Evolutionary conservation across 2,888 invertebrate genomes (phyloP).

Genomic region (Ptychoptera contaminata): DNA sequence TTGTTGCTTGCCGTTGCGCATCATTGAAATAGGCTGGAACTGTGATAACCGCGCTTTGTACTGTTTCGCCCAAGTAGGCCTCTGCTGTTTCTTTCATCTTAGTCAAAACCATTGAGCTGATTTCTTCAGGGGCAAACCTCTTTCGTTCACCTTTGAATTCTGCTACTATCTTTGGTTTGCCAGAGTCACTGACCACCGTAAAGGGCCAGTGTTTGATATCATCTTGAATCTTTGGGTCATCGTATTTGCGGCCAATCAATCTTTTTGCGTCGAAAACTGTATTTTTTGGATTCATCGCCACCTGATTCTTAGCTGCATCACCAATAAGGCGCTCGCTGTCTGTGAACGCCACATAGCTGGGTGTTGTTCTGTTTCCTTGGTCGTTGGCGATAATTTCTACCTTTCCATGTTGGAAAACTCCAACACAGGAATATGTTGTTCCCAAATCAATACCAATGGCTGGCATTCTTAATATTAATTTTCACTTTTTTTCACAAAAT

Average conservation of each 20-base stretch:
- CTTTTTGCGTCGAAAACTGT: conserved; percentile 92
- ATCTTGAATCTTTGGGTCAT: conserved; percentile 80
- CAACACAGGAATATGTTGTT: conserved; percentile 89
- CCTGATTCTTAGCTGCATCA: conserved; percentile 75
- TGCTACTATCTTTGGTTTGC: conserved; percentile 74
- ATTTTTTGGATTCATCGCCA: conserved; percentile 81
- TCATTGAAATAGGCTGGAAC: conserved; percentile 89
- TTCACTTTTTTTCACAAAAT: no score
- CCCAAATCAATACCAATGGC: conserved; percentile 84
- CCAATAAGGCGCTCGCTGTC: conserved; percentile 77
- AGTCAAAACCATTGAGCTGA: conserved; percentile 83
- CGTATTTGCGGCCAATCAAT: conserved; percentile 85
- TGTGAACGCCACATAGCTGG: conserved; percentile 61
- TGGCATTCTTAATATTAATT: no score
- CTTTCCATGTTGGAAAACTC: conserved; percentile 83
- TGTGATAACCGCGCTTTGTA: conserved; percentile 80
- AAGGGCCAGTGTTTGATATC: conserved; percentile 97
- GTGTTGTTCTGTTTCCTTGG: conserved; percentile 80
- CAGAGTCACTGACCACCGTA: conserved; percentile 65
- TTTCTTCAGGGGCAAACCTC: conserved; percentile 85
- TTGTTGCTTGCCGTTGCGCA: conserved; percentile 83
- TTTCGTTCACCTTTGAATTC: conserved; percentile 82
- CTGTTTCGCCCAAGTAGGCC: conserved; percentile 74
- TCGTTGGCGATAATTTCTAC: conserved; percentile 84
- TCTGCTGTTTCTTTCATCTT: conserved; percentile 94